These are phyloP conservation scores for Peromyscus leucopus DNA, from an alignment of 2,113 vertebrate genomes.

Conservation along the genomic window DNA sequence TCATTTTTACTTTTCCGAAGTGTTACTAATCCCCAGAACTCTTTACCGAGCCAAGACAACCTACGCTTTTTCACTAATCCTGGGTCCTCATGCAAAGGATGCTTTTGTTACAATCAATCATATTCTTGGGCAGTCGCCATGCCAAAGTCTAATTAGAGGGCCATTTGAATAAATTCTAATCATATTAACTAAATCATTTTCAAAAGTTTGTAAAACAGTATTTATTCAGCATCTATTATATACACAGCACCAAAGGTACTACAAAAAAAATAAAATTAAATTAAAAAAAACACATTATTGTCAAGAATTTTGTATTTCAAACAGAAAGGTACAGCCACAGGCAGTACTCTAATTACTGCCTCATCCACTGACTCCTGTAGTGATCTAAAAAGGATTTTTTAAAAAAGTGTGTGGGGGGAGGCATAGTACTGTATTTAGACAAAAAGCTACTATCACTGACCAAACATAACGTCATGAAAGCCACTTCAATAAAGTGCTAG, in stretches of 20 bases:
- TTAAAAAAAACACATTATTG: background rate
- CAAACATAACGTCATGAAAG: background rate
- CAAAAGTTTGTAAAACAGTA: background rate
- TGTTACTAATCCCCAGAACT: background rate
- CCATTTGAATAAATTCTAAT: background rate
- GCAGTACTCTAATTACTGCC: background rate
- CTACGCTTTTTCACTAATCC: background rate
- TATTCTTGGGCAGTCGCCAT: background rate
- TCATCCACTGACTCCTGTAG: background rate
- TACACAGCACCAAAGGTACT: background rate
- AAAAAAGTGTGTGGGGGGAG: background rate
- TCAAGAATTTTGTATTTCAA: background rate
- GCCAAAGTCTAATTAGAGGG: background rate
- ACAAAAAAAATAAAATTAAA: background rate
- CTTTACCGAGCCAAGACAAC: background rate
- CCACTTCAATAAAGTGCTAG: too few species aligned
- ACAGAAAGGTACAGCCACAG: background rate
- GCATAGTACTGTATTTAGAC: background rate
- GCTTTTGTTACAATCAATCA: background rate
- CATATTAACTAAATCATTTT: conserved; percentile 5
- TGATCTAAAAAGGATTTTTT: background rate
- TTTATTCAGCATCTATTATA: background rate
- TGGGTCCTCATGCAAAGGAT: background rate
- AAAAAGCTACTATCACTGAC: background rate
- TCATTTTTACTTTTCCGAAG: background rate